Evolutionary conservation across 2,888 invertebrate genomes (phyloP).

Genomic region (Eurytoma adleriae): DNA sequence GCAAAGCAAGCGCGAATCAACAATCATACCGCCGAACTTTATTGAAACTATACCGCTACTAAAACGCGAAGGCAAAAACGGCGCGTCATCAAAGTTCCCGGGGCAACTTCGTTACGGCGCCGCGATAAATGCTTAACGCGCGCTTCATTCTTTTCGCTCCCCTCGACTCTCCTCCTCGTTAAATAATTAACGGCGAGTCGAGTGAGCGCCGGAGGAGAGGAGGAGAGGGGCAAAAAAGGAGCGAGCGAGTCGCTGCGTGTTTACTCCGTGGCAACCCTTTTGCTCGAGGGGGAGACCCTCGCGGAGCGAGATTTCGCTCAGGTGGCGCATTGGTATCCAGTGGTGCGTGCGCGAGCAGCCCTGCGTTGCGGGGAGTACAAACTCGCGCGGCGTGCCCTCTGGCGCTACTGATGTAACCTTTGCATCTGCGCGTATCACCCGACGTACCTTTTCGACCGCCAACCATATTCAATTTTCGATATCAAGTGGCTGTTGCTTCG

Average conservation of each 20-base stretch:
- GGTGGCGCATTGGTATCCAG: constrained; percentile 63
- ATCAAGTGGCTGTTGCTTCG: no score
- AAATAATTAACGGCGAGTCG: constrained; percentile 1
- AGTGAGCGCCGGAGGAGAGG: neutral
- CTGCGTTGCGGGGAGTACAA: neutral
- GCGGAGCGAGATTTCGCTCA: constrained; percentile 63
- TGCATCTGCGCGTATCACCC: no score
- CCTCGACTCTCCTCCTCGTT: neutral
- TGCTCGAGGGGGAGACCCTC: constrained; percentile 47
- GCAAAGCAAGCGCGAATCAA: no score
- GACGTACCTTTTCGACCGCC: no score
- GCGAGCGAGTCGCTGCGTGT: neutral
- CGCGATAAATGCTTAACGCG: constrained; percentile 7
- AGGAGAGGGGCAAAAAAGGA: neutral
- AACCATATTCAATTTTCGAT: no score
- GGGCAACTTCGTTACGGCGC: neutral
- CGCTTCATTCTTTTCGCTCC: neutral
- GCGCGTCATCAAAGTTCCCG: neutral
- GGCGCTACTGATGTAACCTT: no score
- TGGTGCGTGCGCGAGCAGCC: constrained; percentile 60
- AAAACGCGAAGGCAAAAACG: no score
- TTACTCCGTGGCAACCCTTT: constrained; percentile 12
- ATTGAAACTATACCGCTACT: no score
- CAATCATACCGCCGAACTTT: no score
- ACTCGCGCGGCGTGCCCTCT: no score